phyloP scores from a whole-genome alignment of 1,140 invertebrate species.

The Lordiphosa collinella region DNA sequence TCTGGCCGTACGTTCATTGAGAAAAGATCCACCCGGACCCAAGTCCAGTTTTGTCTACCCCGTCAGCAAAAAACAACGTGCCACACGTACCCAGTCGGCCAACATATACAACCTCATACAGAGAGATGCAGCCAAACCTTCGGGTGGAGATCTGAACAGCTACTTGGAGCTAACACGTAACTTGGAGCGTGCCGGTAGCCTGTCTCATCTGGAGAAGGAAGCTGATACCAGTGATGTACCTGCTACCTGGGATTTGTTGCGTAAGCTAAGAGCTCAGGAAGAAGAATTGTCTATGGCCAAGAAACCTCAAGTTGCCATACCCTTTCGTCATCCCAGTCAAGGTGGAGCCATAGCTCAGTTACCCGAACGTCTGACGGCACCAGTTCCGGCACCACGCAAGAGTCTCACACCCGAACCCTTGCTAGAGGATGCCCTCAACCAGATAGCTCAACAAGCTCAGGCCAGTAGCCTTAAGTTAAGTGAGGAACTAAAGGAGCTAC shows the following conservation, averaged over 20 bases:
- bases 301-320: constrained; percentile 15
- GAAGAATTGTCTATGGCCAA: constrained; percentile 31
- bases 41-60: constrained; percentile 58
- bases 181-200: constrained; percentile 67
- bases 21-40: constrained; percentile 85
- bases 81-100: constrained; percentile 88
- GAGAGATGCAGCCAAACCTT: constrained; percentile 80
- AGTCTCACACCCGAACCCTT: constrained; percentile 68
- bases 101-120: constrained; percentile 88
- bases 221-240: constrained; percentile 50
- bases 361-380: constrained; percentile 51
- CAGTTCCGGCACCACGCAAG: constrained; percentile 68
- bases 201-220: constrained; percentile 60
- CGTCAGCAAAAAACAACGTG: constrained; percentile 85
- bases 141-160: constrained; percentile 71
- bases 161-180: constrained; percentile 66
- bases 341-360: constrained; percentile 70
- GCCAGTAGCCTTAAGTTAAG: constrained; percentile 82
- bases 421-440: constrained; percentile 82
- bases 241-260: constrained; percentile 58
- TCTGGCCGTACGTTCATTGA: constrained; percentile 89
- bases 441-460: constrained; percentile 83
- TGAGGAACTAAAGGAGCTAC: constrained; percentile 79
- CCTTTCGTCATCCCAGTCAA: constrained; percentile 70
- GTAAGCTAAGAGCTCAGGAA: constrained; percentile 65